Percentiles rank a stretch among this genome's conserved stretches.
Conservation (phyloP, 2,797 vertebrate genomes). For the Sciaenops ocellatus region DNA sequence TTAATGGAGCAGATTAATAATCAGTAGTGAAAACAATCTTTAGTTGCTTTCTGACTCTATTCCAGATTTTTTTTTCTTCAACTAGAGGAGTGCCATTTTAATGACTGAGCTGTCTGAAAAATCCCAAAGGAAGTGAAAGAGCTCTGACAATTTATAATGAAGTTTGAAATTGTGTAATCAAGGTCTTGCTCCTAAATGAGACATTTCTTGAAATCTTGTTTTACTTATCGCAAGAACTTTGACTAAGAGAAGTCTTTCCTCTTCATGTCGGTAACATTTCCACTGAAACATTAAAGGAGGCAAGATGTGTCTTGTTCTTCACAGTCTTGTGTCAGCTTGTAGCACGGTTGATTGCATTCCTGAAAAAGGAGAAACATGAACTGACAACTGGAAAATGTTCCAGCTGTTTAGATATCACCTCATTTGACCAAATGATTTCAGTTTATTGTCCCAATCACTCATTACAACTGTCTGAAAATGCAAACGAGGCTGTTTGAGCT, state of each 20-base stretch:
- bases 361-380: conserved; percentile 24
- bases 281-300: conserved; percentile 25
- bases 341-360: conserved; percentile 55
- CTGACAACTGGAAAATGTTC: conserved; percentile 12
- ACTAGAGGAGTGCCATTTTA: background rate
- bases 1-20: background rate
- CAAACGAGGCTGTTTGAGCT: conserved; percentile 14
- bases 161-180: conserved; percentile 26
- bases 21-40: background rate
- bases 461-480: conserved; percentile 18
- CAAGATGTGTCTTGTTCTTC: conserved; percentile 73
- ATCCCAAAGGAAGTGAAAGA: conserved; percentile 32
- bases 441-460: background rate
- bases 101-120: background rate
- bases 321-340: conserved; percentile 71
- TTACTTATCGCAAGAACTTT: background rate
- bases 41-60: background rate
- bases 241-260: conserved; percentile 9
- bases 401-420: conserved; percentile 17
- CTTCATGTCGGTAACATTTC: conserved; percentile 13
- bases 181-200: background rate
- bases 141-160: background rate
- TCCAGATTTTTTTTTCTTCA: background rate
- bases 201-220: background rate
- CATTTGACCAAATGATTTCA: background rate